These are phyloP conservation scores for Romanogobio albipinnatus DNA, from an alignment of 2,113 vertebrate species.

Conservation along the genomic window DNA sequence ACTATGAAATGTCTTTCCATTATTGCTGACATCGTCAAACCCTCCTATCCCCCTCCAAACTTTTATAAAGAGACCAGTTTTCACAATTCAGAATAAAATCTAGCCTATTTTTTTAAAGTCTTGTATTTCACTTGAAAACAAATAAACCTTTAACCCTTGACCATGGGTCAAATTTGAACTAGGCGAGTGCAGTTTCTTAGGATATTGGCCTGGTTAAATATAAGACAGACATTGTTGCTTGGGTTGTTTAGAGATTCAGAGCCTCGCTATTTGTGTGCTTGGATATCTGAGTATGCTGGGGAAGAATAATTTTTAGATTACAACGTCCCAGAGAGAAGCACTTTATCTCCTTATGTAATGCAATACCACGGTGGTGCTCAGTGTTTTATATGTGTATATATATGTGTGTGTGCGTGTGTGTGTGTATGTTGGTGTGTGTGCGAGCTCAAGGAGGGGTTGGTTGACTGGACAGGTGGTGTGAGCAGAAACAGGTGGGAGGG, in stretches of 20 bases:
- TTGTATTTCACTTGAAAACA: too few relatives aligned
- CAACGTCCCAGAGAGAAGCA: conserved; percentile 1
- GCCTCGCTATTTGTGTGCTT: neutral
- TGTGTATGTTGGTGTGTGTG: neutral
- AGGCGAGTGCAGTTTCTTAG: neutral
- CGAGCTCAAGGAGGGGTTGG: neutral
- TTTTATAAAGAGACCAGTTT: neutral
- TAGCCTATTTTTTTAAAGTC: too few relatives aligned
- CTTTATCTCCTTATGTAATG: conserved; percentile 51
- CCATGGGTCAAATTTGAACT: neutral
- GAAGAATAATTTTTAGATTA: conserved; percentile 1
- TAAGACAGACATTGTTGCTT: neutral
- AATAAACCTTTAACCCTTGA: neutral
- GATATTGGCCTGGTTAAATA: neutral
- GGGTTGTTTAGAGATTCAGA: neutral
- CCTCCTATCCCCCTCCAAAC: neutral
- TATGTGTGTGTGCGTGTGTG: neutral
- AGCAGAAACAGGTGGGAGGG: conserved; percentile 47
- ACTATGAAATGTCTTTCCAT: neutral
- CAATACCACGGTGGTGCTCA: neutral
- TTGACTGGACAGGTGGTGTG: conserved; percentile 48
- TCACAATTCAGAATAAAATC: neutral
- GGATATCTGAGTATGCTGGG: neutral
- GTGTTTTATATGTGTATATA: too few relatives aligned
- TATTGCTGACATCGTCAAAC: neutral